Conservation (phyloP, 2,888 invertebrate species). For the Steinernema scapterisci region DNA sequence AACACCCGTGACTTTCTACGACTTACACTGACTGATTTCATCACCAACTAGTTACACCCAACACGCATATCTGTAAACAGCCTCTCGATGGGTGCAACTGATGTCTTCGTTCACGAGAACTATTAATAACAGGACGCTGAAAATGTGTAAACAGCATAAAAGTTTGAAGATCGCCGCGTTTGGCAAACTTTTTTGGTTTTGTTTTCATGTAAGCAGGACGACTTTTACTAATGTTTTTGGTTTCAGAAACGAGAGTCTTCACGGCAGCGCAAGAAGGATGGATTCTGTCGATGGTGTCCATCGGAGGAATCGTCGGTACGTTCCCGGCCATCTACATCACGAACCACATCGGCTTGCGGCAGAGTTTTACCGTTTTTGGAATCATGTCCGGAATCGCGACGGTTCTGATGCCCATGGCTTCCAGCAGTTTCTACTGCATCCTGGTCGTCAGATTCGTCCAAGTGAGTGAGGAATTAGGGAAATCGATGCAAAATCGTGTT, state of each 20-base stretch:
- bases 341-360: constrained; percentile 29
- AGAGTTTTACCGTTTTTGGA: not conserved
- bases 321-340: constrained; percentile 31
- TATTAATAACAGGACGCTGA: too few species aligned
- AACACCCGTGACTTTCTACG: too few species aligned
- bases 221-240: not conserved
- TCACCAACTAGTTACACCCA: too few species aligned
- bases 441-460: constrained; percentile 8
- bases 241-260: not conserved
- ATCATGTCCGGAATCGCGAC: not conserved
- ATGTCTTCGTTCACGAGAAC: too few species aligned
- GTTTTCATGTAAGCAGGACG: not conserved
- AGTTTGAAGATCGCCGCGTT: not conserved
- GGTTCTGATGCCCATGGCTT: not conserved
- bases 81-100: too few species aligned
- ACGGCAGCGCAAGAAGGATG: constrained; percentile 17
- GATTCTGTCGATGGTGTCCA: constrained; percentile 31
- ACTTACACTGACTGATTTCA: too few species aligned
- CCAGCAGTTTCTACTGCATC: not conserved
- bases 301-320: constrained; percentile 34
- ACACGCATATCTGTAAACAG: too few species aligned
- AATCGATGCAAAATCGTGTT: not conserved
- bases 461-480: not conserved
- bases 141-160: too few species aligned
- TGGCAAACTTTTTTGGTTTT: not conserved